These are phyloP conservation scores for Mercenaria mercenaria DNA, from an alignment of 1,140 invertebrate genomes.

Conservation along the genomic window DNA sequence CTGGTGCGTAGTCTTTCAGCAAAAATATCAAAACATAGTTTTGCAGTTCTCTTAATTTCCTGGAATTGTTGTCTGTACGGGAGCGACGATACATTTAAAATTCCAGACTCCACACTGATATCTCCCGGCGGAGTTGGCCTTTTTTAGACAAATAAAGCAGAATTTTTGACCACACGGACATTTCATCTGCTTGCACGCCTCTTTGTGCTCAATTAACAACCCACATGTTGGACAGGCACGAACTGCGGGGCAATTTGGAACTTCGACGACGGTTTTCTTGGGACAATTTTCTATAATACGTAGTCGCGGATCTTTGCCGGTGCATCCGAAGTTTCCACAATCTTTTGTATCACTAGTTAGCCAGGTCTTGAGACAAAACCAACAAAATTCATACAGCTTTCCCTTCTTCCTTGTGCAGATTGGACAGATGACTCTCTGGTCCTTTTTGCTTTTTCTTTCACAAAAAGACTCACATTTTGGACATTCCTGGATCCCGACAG, in stretches of 20 bases:
- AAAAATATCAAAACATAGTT: too few relatives aligned
- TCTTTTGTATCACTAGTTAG: background rate
- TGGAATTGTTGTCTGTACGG: conserved; percentile 47
- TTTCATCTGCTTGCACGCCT: conserved; percentile 64
- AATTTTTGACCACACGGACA: conserved; percentile 66
- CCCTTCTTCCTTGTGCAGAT: conserved; percentile 40
- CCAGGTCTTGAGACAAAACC: conserved; percentile 63
- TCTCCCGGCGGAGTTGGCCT: background rate
- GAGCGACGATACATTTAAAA: conserved; percentile 24
- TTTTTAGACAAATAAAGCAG: conserved; percentile 69
- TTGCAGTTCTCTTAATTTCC: background rate
- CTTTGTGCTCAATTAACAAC: conserved; percentile 60
- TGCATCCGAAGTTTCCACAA: conserved; percentile 59
- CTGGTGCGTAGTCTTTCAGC: too few relatives aligned
- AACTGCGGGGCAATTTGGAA: conserved; percentile 54
- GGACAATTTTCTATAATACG: conserved; percentile 36
- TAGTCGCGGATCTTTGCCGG: conserved; percentile 55
- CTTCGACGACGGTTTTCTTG: conserved; percentile 39
- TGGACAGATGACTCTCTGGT: conserved; percentile 47
- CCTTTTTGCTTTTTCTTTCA: conserved; percentile 22
- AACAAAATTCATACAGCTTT: conserved; percentile 63
- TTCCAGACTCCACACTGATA: conserved; percentile 57
- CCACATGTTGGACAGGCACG: conserved; percentile 62
- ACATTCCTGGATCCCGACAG: conserved; percentile 63
- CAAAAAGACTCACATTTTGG: conserved; percentile 55